Base-by-base conservation (phyloP, 2,797 vertebrate genomes). In the Tokudaia muenninki region DNA sequence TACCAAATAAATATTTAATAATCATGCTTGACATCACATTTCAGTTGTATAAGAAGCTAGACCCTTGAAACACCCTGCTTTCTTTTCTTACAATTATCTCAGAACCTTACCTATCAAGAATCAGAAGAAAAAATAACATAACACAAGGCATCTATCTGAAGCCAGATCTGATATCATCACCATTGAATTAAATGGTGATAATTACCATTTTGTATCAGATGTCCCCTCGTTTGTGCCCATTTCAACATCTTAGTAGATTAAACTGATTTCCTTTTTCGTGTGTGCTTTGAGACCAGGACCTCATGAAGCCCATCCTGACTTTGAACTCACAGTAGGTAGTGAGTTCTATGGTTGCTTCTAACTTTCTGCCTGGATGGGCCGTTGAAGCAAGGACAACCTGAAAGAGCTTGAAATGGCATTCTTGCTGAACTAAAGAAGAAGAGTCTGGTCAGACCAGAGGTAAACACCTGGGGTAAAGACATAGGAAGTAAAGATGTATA, bases 1-100 rank as follows among this genome's bases (percentile, higher is more conserved):
- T 78, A 91, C 81, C 80, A 91, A 29, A 90, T 90, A 94, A 90
- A 83, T 83, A 81, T 89, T 94, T 94, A 91, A 92, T 92, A 65
- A 79, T 90, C 31, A 57, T 82, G 67, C 81, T 88, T 82, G 74
- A 70, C 50, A 81, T 47, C 65, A 72, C 22, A 55, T 84, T 97
- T 21, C 31, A 80, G 10, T 81, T 87, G 31, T 70, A 31, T 86
- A 41, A 31, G 34, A 88, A 59, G 84, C 24, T 77, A 77, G 31
- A 80, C 92, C 50, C 94, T 94, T 80, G 24, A 77, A 94, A 72
- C 80, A 19, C 6, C 6, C 44, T 24, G 9, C 70, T 84, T 67
- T 44, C 91, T 90, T 77, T 82, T 82, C 21, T 87, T 87, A 72
- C 41, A 74, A 79, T 80, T 67, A 87, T 31, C 63, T 22, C 63